Percentiles rank a stretch among this genome's conserved stretches.
phyloP scores from a whole-genome alignment of 2,888 invertebrate genomes.

The Epinotia demarniana region DNA sequence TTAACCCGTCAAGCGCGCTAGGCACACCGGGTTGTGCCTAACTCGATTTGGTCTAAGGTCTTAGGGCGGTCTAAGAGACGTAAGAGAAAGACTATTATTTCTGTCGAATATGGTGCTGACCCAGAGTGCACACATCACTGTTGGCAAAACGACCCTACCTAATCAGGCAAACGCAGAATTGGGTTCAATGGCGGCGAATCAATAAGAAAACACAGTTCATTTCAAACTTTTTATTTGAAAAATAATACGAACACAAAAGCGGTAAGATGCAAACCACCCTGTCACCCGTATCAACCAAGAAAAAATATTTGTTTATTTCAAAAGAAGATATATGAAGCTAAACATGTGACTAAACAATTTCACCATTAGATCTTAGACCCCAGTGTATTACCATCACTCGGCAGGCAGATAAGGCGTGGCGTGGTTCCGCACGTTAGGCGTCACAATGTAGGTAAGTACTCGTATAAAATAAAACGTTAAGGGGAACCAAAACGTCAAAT shows the following conservation, averaged over 20 bases:
- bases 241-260: neutral
- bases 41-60: too few species aligned
- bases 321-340: neutral
- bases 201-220: neutral
- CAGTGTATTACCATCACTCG: neutral
- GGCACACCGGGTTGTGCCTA: too few species aligned
- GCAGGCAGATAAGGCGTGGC: neutral
- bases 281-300: neutral
- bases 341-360: neutral
- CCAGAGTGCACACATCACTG: too few species aligned
- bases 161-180: neutral
- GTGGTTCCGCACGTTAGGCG: neutral
- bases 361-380: neutral
- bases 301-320: neutral
- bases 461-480: neutral
- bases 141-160: too few species aligned
- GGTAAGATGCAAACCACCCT: neutral
- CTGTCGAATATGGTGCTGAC: too few species aligned
- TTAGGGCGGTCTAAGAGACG: too few species aligned
- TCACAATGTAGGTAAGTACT: too few species aligned
- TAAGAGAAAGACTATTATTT: too few species aligned
- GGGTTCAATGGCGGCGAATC: neutral
- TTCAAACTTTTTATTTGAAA: slow-evolving; percentile 26
- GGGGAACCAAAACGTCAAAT: neutral
- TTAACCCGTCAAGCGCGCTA: too few species aligned